Evolutionary conservation across 2,113 vertebrate species (phyloP).

Genomic region (Paradoxurus hermaphroditus): DNA sequence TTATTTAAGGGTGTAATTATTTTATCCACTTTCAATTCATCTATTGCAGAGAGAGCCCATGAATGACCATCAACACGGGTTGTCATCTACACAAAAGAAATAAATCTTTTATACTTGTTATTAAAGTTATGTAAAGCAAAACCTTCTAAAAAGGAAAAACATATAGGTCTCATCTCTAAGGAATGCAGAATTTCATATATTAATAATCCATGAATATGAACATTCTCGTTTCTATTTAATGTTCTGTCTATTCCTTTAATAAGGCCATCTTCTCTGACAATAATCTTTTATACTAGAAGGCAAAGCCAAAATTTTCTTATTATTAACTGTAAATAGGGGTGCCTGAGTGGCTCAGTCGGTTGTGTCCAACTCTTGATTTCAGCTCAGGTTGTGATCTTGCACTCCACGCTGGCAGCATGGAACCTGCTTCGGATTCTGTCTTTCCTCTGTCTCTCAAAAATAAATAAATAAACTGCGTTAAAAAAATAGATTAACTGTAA

Average conservation of each 20-base stretch:
- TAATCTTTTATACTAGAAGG: not conserved
- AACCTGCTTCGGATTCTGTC: too few species aligned
- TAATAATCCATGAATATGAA: not conserved
- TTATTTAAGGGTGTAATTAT: constrained; percentile 93
- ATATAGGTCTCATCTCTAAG: not conserved
- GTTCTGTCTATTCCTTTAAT: not conserved
- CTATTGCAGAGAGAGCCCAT: constrained; percentile 94
- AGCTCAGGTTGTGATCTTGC: too few species aligned
- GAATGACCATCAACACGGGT: constrained; percentile 94
- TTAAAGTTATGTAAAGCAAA: not conserved
- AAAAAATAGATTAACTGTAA: not conserved
- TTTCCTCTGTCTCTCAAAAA: too few species aligned
- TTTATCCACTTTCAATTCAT: constrained; percentile 87
- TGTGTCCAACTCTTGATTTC: too few species aligned
- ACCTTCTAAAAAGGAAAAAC: not conserved
- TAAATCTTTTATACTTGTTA: not conserved
- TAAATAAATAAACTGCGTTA: too few species aligned
- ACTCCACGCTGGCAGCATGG: too few species aligned
- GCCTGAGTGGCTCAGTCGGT: too few species aligned
- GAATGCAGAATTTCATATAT: not conserved
- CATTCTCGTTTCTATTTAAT: not conserved
- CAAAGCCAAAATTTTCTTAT: not conserved
- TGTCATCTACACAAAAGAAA: constrained; percentile 87
- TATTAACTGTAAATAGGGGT: not conserved
- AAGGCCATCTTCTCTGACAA: not conserved